A percentile compares a stretch with the other conserved stretches of the same genome.
phyloP scores from a whole-genome alignment of 2,888 invertebrate species.

The Gastrophysa polygoni region DNA sequence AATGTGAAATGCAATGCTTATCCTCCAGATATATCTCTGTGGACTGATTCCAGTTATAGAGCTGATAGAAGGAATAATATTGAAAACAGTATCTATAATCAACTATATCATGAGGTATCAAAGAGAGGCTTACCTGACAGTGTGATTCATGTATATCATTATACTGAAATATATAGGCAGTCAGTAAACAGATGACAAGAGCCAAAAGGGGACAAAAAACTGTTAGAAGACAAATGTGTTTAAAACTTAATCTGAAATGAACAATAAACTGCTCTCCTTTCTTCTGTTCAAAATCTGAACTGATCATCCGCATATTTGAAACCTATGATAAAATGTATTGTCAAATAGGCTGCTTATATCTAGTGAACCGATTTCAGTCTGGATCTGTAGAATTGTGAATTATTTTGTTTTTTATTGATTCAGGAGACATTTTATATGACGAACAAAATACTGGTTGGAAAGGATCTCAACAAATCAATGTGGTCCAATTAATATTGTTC shows the following conservation, averaged over 20 bases:
- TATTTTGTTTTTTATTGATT: not conserved
- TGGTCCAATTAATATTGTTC: too few relatives aligned
- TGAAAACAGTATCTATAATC: conserved; percentile 72
- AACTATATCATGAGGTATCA: conserved; percentile 38
- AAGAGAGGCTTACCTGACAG: conserved; percentile 75
- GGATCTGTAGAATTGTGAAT: not conserved
- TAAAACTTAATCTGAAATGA: conserved; percentile 76
- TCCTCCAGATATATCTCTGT: conserved; percentile 90
- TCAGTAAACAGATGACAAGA: conserved; percentile 85
- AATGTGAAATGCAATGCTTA: conserved; percentile 89
- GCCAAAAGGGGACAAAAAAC: conserved; percentile 85
- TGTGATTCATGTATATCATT: conserved; percentile 95
- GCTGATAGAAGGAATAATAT: conserved; percentile 94
- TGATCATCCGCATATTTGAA: conserved; percentile 7
- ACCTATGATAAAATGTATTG: not conserved
- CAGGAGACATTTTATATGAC: not conserved
- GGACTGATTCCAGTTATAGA: conserved; percentile 94
- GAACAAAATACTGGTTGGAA: too few relatives aligned
- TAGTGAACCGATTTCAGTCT: not conserved
- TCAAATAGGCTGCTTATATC: not conserved
- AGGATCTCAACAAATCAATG: too few relatives aligned
- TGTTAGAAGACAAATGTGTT: conserved; percentile 80
- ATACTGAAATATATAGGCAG: conserved; percentile 88
- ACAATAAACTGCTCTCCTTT: conserved; percentile 58
- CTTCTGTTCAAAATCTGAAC: conserved; percentile 21